phyloP scores from a whole-genome alignment of 2,888 invertebrate species.

The Apamea sordens region DNA sequence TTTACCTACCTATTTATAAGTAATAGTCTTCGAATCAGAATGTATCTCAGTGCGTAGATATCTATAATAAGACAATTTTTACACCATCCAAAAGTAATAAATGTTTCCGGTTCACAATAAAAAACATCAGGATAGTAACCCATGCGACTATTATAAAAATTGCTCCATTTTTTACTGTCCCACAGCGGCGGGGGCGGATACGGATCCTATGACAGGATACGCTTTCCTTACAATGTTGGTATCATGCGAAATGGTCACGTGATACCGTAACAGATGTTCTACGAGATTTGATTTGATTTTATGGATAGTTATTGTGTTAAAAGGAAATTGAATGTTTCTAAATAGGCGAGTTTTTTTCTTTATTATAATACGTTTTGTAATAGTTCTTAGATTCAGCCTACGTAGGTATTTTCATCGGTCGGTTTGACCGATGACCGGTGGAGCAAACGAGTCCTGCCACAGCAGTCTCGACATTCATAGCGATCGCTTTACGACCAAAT shows the following conservation, averaged over 20 bases:
- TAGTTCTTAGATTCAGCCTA: neutral
- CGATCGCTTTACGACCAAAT: no score
- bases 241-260: constrained; percentile 86
- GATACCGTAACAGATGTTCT: constrained; percentile 83
- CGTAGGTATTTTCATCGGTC: neutral
- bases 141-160: constrained; percentile 87
- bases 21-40: constrained; percentile 22
- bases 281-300: constrained; percentile 62
- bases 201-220: constrained; percentile 89
- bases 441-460: no score
- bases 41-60: neutral
- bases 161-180: constrained; percentile 87
- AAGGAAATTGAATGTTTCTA: constrained; percentile 15
- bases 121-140: constrained; percentile 83
- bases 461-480: no score
- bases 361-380: neutral
- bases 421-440: no score
- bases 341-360: neutral
- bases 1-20: neutral
- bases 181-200: constrained; percentile 88
- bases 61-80: constrained; percentile 74
- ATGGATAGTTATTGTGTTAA: constrained; percentile 42
- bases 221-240: constrained; percentile 82
- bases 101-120: constrained; percentile 89
- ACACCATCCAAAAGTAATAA: constrained; percentile 83